These are phyloP conservation scores for Acromyrmex echinatior DNA, from an alignment of 1,140 invertebrate genomes.

Conservation along the genomic window DNA sequence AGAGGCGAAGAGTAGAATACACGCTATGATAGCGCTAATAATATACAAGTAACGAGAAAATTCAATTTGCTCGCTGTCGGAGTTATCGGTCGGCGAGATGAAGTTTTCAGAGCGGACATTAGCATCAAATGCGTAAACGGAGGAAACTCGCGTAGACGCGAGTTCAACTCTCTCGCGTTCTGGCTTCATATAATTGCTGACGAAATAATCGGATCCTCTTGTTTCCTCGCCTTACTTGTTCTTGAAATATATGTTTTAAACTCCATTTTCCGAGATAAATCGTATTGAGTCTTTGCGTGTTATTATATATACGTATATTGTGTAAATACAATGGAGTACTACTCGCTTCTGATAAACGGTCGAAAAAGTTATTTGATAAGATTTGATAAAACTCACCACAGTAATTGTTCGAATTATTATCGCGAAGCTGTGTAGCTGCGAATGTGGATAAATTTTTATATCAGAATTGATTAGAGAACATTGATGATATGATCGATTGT, in stretches of 20 bases:
- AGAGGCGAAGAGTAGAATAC: constrained; percentile 59
- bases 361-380: neutral
- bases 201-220: constrained; percentile 27
- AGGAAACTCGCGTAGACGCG: neutral
- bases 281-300: neutral
- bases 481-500: neutral
- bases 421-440: neutral
- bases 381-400: neutral
- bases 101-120: constrained; percentile 25
- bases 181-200: neutral
- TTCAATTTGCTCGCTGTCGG: constrained; percentile 53
- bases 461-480: neutral
- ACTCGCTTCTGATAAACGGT: neutral
- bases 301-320: neutral
- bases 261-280: neutral
- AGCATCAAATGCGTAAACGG: neutral
- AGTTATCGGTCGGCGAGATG: constrained; percentile 27
- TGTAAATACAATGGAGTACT: neutral
- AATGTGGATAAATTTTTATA: neutral
- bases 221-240: neutral
- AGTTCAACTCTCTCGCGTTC: neutral
- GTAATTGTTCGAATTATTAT: neutral
- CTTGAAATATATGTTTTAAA: constrained; percentile 2
- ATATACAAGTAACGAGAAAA: constrained; percentile 64
- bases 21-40: constrained; percentile 65